Conservation (phyloP, 2,888 invertebrate species). For the Pyrrhia umbra region DNA sequence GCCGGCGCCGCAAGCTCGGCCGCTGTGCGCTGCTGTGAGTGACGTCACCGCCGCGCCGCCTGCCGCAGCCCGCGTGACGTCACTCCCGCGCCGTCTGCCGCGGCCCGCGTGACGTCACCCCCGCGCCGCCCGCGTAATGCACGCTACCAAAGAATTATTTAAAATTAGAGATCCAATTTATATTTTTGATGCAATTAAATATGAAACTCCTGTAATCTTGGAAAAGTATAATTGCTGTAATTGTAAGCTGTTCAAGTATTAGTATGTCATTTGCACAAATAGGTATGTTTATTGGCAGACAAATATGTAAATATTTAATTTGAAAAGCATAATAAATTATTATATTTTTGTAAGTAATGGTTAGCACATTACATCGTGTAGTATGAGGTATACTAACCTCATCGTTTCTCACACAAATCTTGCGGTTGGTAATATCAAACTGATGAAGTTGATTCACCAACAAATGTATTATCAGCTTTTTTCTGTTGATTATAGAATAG, state of each 20-base stretch:
- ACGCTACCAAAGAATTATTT: background rate
- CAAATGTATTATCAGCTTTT: background rate
- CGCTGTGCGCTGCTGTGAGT: conserved; percentile 88
- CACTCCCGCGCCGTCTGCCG: background rate
- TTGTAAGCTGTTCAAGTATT: conserved; percentile 21
- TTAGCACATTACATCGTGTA: background rate
- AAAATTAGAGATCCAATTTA: background rate
- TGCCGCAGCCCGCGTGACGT: background rate
- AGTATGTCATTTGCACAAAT: conserved; percentile 38
- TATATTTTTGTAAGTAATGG: background rate
- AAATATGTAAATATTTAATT: background rate
- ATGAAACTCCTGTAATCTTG: background rate
- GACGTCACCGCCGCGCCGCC: background rate
- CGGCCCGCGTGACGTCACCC: background rate
- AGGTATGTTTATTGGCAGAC: background rate
- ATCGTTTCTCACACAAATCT: too few relatives aligned
- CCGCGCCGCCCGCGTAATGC: too few relatives aligned
- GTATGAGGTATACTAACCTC: background rate
- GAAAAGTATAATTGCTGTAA: background rate
- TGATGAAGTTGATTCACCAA: background rate
- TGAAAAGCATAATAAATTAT: background rate
- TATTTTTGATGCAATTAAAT: conserved; percentile 25
- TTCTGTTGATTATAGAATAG: background rate
- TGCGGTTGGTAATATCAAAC: background rate
- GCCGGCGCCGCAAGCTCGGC: conserved; percentile 88